Conservation (phyloP, 2,797 vertebrate species). For the Galagoides demidoff region DNA sequence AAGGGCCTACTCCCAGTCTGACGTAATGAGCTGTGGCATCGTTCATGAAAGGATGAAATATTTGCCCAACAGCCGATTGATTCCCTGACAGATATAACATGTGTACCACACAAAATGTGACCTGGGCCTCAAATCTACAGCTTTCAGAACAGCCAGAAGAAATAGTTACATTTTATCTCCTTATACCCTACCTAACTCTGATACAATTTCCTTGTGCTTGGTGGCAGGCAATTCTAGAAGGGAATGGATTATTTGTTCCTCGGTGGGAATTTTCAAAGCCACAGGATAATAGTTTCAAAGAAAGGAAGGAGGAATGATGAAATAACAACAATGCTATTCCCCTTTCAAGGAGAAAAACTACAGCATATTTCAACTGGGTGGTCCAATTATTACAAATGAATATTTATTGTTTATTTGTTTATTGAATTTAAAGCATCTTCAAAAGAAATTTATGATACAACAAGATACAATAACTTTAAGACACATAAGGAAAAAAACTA, state of each 20-base stretch:
- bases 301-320: conserved; percentile 59
- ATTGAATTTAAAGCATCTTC: conserved; percentile 66
- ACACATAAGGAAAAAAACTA: not conserved
- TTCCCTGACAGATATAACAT: not conserved
- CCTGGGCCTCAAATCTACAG: not conserved
- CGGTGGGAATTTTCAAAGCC: conserved; percentile 72
- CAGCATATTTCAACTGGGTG: conserved; percentile 74
- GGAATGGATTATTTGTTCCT: conserved; percentile 68
- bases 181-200: conserved; percentile 31
- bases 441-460: conserved; percentile 56
- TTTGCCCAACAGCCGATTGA: not conserved
- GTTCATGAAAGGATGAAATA: not conserved
- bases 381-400: conserved; percentile 75
- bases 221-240: conserved; percentile 55
- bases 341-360: conserved; percentile 69
- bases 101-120: not conserved
- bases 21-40: conserved; percentile 2
- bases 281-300: conserved; percentile 77
- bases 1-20: conserved; percentile 2
- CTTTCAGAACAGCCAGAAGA: not conserved
- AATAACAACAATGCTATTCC: conserved; percentile 65
- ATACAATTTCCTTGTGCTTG: conserved; percentile 56
- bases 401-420: conserved; percentile 73
- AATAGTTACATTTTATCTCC: not conserved
- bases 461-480: conserved; percentile 71